Evolutionary conservation across 2,888 invertebrate genomes (phyloP).

Genomic region (Troides aeacus): DNA sequence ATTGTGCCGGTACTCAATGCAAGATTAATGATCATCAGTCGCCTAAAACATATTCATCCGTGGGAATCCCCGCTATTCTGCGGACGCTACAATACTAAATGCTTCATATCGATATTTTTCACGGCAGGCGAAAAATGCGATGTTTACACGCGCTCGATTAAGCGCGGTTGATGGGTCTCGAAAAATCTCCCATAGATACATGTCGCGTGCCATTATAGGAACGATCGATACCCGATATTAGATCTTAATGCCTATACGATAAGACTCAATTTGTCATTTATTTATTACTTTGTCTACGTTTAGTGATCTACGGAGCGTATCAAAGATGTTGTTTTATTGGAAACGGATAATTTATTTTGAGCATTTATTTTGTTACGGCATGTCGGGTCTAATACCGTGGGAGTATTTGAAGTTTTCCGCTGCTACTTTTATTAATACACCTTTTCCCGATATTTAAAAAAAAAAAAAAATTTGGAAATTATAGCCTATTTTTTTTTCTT

Average conservation of each 20-base stretch:
- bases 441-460: background rate
- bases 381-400: constrained; percentile 68
- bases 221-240: constrained; percentile 30
- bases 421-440: constrained; percentile 25
- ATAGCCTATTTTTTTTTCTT: no score
- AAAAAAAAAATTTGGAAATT: background rate
- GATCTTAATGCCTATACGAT: constrained; percentile 35
- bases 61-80: constrained; percentile 56
- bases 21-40: constrained; percentile 69
- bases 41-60: constrained; percentile 69
- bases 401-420: constrained; percentile 46
- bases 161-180: constrained; percentile 64
- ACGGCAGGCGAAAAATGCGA: constrained; percentile 69
- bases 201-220: constrained; percentile 50
- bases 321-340: constrained; percentile 73
- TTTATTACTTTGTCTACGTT: constrained; percentile 37
- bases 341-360: constrained; percentile 76
- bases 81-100: constrained; percentile 53
- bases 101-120: constrained; percentile 62
- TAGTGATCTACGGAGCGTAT: constrained; percentile 51
- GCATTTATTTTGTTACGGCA: constrained; percentile 71
- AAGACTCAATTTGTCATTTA: constrained; percentile 41
- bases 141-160: constrained; percentile 78
- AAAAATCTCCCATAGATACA: constrained; percentile 62
- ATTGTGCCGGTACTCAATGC: constrained; percentile 69